phyloP scores from a whole-genome alignment of 1,140 invertebrate genomes.

The Drosophila simulans region DNA sequence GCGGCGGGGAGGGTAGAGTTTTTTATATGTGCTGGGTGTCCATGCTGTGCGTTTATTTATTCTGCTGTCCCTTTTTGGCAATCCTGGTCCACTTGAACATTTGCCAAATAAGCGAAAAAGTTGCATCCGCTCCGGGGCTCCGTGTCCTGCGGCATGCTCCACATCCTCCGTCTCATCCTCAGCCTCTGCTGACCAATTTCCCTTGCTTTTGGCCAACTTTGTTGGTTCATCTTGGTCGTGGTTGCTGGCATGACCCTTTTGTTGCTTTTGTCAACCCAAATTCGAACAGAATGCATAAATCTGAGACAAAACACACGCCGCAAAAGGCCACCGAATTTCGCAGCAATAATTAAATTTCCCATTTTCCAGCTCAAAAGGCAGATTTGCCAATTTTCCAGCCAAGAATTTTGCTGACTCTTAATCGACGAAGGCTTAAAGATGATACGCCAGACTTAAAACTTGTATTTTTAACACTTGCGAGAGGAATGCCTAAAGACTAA shows the following conservation, averaged over 20 bases:
- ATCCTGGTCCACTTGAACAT: constrained; percentile 70
- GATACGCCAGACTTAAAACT: not conserved
- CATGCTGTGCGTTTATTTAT: constrained; percentile 62
- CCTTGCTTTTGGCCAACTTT: constrained; percentile 4
- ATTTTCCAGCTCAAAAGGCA: not conserved
- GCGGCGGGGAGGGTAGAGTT: not conserved
- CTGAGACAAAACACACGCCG: constrained; percentile 25
- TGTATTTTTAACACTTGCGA: not conserved
- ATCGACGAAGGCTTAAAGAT: constrained; percentile 8
- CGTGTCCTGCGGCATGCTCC: not conserved
- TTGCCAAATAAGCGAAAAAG: constrained; percentile 78
- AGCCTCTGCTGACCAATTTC: not conserved
- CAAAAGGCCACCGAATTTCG: not conserved
- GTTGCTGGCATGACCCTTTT: constrained; percentile 37
- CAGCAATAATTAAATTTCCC: constrained; percentile 46
- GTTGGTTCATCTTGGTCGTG: constrained; percentile 9
- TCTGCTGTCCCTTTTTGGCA: constrained; percentile 60
- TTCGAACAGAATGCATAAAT: constrained; percentile 68
- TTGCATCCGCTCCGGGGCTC: constrained; percentile 42
- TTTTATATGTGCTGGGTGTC: constrained; percentile 15
- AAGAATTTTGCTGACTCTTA: constrained; percentile 11
- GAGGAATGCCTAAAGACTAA: too few relatives aligned
- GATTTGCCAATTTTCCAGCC: constrained; percentile 7
- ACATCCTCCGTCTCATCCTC: not conserved
- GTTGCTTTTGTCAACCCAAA: constrained; percentile 44